A percentile compares a stretch with the other conserved stretches of the same genome.
phyloP scores from a whole-genome alignment of 2,113 vertebrate genomes.

The Poicephalus meyeri region DNA sequence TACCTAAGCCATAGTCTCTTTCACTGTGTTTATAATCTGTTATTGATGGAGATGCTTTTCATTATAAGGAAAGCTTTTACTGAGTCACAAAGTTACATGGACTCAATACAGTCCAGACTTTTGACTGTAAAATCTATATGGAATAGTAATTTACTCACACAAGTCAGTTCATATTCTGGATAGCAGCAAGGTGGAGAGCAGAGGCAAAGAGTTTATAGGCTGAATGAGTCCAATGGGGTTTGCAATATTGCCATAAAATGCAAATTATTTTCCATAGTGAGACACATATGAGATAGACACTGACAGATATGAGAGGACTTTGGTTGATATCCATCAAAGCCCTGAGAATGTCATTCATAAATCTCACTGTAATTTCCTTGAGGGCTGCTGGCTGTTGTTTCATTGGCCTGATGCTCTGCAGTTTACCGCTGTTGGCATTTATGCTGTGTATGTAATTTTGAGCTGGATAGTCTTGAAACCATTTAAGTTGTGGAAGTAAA shows the following conservation, averaged over 20 bases:
- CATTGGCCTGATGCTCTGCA: slow-evolving; percentile 54
- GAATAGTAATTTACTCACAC: not conserved
- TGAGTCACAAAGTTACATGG: not conserved
- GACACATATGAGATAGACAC: not conserved
- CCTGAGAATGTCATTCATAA: slow-evolving; percentile 44
- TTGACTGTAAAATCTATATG: not conserved
- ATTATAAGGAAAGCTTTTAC: not conserved
- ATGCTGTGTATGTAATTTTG: slow-evolving; percentile 68
- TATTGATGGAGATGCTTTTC: not conserved
- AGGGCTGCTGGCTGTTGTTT: slow-evolving; percentile 57
- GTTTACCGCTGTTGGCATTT: slow-evolving; percentile 65
- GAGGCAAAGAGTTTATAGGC: not conserved
- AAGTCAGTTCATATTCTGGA: not conserved
- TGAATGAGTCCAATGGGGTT: not conserved
- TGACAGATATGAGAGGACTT: not conserved
- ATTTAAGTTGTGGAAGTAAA: slow-evolving; percentile 82
- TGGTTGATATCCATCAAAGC: not conserved
- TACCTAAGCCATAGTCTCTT: not conserved
- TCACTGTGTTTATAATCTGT: not conserved
- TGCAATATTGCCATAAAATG: not conserved
- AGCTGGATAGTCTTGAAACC: slow-evolving; percentile 78
- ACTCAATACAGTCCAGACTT: not conserved
- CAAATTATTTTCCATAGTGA: not conserved
- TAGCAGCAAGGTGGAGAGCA: not conserved
- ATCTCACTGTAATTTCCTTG: slow-evolving; percentile 65